Conservation (phyloP, 2,113 vertebrate genomes). For the Chitala chitala region DNA sequence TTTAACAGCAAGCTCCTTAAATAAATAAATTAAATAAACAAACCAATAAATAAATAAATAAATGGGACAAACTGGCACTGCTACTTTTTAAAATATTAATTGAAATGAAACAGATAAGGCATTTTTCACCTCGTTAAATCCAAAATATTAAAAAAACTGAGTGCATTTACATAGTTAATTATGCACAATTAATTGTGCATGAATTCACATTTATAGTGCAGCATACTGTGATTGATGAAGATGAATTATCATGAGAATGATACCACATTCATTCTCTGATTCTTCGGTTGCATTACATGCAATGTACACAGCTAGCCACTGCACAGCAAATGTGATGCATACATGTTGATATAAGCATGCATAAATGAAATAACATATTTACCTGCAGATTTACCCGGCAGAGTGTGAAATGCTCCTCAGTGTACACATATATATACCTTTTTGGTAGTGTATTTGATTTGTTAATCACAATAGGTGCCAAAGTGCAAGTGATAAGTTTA, state of each 20-base stretch:
- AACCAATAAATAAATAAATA: background rate
- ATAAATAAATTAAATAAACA: background rate
- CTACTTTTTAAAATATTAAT: background rate
- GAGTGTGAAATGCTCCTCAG: conserved; percentile 13
- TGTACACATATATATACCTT: conserved; percentile 51
- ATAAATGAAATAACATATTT: background rate
- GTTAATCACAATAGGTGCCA: conserved; percentile 52
- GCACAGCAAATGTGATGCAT: background rate
- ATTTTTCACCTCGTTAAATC: too few species aligned
- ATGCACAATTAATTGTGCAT: too few species aligned
- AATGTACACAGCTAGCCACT: background rate
- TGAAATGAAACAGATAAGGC: background rate
- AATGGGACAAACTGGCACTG: background rate
- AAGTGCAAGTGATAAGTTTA: conserved; percentile 61
- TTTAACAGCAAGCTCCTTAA: too few species aligned
- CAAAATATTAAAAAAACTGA: too few species aligned
- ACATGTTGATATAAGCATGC: background rate
- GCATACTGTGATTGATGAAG: too few species aligned
- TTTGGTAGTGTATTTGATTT: conserved; percentile 24
- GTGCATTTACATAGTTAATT: too few species aligned
- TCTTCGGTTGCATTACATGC: background rate
- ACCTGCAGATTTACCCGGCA: conserved; percentile 10
- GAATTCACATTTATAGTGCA: too few species aligned
- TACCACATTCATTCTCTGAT: too few species aligned
- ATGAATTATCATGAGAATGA: too few species aligned